Evolutionary conservation across 2,888 invertebrate species (phyloP).

Genomic region (Bugulina stolonifera): DNA sequence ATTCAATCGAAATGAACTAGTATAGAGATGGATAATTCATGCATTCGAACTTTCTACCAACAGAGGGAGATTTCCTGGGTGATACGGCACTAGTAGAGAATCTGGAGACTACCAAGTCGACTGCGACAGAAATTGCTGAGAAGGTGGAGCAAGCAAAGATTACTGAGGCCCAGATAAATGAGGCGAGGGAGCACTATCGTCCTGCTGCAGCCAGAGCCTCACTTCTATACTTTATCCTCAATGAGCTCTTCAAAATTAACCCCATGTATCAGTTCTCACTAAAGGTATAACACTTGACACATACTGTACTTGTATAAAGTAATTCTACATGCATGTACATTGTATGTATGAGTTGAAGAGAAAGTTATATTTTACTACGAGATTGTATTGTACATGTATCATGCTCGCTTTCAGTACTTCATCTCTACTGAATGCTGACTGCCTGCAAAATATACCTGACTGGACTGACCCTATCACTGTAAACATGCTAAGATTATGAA

Average conservation of each 20-base stretch:
- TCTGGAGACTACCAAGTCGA: conserved; percentile 88
- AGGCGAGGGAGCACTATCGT: conserved; percentile 83
- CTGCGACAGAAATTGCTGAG: conserved; percentile 86
- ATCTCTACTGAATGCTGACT: too few relatives aligned
- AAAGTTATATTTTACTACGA: too few relatives aligned
- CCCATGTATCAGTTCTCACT: conserved; percentile 95
- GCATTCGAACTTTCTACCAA: background rate
- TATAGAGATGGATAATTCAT: too few relatives aligned
- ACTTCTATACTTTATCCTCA: conserved; percentile 86
- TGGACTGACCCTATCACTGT: too few relatives aligned
- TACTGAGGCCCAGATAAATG: conserved; percentile 85
- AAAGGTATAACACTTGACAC: conserved; percentile 65
- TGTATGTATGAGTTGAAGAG: too few relatives aligned
- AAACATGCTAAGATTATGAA: too few relatives aligned
- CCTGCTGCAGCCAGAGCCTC: conserved; percentile 88
- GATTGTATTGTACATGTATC: too few relatives aligned
- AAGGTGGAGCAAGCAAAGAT: conserved; percentile 85
- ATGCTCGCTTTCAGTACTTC: too few relatives aligned
- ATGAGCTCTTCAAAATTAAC: conserved; percentile 90
- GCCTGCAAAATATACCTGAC: too few relatives aligned
- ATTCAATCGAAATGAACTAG: too few relatives aligned
- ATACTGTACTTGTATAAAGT: too few relatives aligned
- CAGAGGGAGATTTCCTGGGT: conserved; percentile 69
- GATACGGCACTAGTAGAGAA: conserved; percentile 93
- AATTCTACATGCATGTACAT: too few relatives aligned